Conservation (phyloP, 2,888 invertebrate species). For the Panopea generosa region DNA sequence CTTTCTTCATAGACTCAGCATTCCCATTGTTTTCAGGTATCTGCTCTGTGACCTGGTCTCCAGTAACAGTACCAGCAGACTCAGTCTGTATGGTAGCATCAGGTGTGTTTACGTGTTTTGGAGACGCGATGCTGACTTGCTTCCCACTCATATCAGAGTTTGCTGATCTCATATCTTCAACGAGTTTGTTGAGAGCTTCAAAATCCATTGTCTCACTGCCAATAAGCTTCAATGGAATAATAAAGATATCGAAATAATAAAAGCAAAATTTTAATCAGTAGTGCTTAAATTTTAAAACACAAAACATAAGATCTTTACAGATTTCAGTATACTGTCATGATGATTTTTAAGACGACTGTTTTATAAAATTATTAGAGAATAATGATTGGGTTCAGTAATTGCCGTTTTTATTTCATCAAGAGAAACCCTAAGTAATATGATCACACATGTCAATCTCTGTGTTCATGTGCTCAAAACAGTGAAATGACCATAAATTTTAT, state of each 20-base stretch:
- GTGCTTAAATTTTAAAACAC: too few relatives aligned
- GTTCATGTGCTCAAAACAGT: too few relatives aligned
- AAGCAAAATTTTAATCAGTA: too few relatives aligned
- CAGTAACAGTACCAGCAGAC: background rate
- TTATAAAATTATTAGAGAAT: too few relatives aligned
- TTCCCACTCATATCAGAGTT: background rate
- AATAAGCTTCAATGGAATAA: background rate
- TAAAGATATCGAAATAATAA: background rate
- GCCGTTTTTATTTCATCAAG: too few relatives aligned
- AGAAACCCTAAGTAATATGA: too few relatives aligned
- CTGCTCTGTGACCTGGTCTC: background rate
- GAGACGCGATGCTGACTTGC: background rate
- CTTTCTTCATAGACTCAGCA: background rate
- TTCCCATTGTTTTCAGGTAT: background rate
- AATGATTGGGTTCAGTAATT: too few relatives aligned
- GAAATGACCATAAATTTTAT: too few relatives aligned
- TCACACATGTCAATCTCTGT: too few relatives aligned
- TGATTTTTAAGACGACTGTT: too few relatives aligned
- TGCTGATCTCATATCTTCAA: constrained; percentile 7
- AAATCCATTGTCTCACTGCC: constrained; percentile 26
- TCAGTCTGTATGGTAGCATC: background rate
- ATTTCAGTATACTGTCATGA: too few relatives aligned
- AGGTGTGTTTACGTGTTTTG: background rate
- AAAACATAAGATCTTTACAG: too few relatives aligned
- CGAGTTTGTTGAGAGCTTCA: constrained; percentile 15